phyloP scores from a whole-genome alignment of 1,140 invertebrate genomes.

The Cydia pomonella region DNA sequence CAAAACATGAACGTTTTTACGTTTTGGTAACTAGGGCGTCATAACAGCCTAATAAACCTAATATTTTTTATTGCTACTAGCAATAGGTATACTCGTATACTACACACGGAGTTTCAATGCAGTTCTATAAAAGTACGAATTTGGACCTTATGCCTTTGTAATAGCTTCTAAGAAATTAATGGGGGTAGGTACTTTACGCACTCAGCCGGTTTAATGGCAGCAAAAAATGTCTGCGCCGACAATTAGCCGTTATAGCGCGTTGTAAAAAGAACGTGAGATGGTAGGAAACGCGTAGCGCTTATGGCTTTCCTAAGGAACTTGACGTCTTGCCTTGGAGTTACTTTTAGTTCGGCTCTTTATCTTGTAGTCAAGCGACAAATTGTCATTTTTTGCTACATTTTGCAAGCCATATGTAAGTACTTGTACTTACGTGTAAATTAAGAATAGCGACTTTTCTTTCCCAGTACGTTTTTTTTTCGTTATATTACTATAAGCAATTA shows the following conservation, averaged over 20 bases:
- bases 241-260: background rate
- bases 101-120: background rate
- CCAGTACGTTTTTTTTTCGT: too few species aligned
- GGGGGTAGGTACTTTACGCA: background rate
- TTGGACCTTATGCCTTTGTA: background rate
- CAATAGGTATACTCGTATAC: background rate
- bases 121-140: background rate
- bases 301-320: background rate
- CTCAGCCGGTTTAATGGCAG: conserved; percentile 16
- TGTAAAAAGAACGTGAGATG: background rate
- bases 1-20: too few species aligned
- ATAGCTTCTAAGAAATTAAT: background rate
- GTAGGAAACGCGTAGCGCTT: background rate
- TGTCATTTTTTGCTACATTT: background rate
- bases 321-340: conserved; percentile 2
- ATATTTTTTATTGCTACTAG: too few species aligned
- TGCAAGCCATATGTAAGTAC: background rate
- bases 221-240: conserved; percentile 15
- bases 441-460: background rate
- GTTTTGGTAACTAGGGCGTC: too few species aligned
- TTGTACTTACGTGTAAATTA: background rate
- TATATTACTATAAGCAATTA: too few species aligned
- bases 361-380: background rate
- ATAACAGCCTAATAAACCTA: too few species aligned
- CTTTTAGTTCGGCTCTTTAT: conserved; percentile 1